Evolutionary conservation across 2,888 invertebrate species (phyloP).

Genomic region (Eristalis intricaria): DNA sequence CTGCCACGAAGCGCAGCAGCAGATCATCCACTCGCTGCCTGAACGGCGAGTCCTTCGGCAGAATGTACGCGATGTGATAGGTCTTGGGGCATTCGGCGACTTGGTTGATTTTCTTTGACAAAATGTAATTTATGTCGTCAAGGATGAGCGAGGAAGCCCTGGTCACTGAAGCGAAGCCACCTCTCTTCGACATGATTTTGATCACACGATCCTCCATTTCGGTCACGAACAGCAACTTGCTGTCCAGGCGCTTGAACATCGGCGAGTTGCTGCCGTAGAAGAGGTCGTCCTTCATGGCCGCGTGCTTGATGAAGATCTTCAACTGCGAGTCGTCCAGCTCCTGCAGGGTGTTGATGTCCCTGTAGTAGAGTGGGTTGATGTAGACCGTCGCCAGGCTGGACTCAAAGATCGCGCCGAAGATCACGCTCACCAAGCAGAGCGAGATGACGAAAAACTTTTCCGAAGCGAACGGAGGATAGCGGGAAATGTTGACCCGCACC

Average conservation of each 20-base stretch:
- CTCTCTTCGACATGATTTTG: constrained; percentile 74
- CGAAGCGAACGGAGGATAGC: constrained; percentile 78
- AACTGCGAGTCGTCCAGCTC: constrained; percentile 78
- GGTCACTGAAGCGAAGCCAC: constrained; percentile 77
- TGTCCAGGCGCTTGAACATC: constrained; percentile 76
- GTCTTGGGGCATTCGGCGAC: constrained; percentile 80
- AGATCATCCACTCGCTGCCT: constrained; percentile 76
- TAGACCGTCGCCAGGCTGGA: constrained; percentile 81
- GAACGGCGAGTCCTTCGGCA: constrained; percentile 78
- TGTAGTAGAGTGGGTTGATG: constrained; percentile 79
- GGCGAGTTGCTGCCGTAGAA: constrained; percentile 78
- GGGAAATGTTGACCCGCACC: constrained; percentile 77
- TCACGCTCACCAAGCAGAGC: constrained; percentile 79
- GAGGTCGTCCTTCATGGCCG: constrained; percentile 80
- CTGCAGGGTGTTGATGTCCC: constrained; percentile 79
- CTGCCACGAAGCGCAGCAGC: constrained; percentile 76
- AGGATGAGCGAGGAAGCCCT: constrained; percentile 77
- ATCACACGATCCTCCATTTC: constrained; percentile 76
- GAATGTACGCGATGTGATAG: constrained; percentile 79
- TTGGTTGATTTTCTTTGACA: constrained; percentile 77
- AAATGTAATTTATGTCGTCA: constrained; percentile 76
- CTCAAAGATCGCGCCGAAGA: constrained; percentile 80
- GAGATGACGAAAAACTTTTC: constrained; percentile 80
- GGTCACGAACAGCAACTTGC: constrained; percentile 76
- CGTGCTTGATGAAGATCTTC: constrained; percentile 79